These are phyloP conservation scores for Caiman crocodilus DNA, from an alignment of 2,797 vertebrate species.

Conservation along the genomic window DNA sequence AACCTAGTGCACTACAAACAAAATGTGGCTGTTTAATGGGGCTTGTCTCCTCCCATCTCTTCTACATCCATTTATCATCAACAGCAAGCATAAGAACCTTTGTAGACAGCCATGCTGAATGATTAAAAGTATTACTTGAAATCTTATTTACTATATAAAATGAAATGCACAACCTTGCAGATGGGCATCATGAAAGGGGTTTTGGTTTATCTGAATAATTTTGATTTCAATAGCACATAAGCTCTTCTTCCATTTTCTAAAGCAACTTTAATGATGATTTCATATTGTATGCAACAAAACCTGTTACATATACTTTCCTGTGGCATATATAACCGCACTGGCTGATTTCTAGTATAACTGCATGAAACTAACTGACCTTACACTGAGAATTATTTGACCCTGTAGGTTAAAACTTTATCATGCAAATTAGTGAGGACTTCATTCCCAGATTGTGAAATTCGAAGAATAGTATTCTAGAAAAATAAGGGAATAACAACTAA, in stretches of 20 bases:
- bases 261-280: conserved; percentile 44
- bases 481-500: background rate
- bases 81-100: conserved; percentile 3
- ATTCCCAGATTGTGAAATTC: background rate
- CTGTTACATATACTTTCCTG: background rate
- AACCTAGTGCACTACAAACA: background rate
- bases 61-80: background rate
- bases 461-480: background rate
- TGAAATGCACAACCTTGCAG: conserved; percentile 25
- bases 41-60: background rate
- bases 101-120: background rate
- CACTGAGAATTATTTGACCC: background rate
- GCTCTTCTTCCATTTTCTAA: conserved; percentile 46
- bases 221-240: conserved; percentile 54
- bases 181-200: background rate
- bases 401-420: background rate
- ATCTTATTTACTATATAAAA: conserved; percentile 17
- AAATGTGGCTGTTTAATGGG: rapidly evolving
- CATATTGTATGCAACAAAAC: conserved; percentile 10
- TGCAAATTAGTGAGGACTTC: background rate
- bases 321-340: background rate
- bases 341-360: background rate
- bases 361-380: background rate
- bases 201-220: conserved; percentile 34
- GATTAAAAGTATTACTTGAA: conserved; percentile 8